Percentiles rank a stretch among this genome's conserved stretches.
phyloP scores from a whole-genome alignment of 2,888 invertebrate genomes.

The Leucophenga montana region DNA sequence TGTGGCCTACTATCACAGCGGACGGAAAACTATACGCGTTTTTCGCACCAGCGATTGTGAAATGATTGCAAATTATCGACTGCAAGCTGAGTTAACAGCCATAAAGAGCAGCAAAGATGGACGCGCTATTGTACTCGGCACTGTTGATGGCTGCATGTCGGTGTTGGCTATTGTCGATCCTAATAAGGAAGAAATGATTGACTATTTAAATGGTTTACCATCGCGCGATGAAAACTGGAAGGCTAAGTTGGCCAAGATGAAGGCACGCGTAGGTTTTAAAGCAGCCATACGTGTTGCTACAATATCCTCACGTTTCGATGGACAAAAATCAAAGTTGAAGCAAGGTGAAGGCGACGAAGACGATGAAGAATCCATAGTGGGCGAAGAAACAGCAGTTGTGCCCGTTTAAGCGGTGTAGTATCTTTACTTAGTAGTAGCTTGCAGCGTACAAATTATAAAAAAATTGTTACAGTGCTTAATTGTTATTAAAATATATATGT shows the following conservation, averaged over 20 bases:
- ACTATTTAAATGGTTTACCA: slow-evolving; percentile 79
- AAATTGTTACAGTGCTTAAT: slow-evolving; percentile 35
- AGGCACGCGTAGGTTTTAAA: slow-evolving; percentile 79
- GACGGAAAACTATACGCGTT: slow-evolving; percentile 92
- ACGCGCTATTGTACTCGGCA: slow-evolving; percentile 87
- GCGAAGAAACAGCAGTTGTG: too few relatives aligned
- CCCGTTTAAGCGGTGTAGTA: background rate
- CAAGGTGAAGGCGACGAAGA: slow-evolving; percentile 51
- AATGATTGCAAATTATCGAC: slow-evolving; percentile 93
- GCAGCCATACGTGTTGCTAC: slow-evolving; percentile 80
- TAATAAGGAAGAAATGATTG: slow-evolving; percentile 77
- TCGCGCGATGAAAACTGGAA: slow-evolving; percentile 83
- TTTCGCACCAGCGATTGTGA: slow-evolving; percentile 93
- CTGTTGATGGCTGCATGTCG: slow-evolving; percentile 94
- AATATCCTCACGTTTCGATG: slow-evolving; percentile 71
- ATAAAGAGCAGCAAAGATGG: slow-evolving; percentile 86
- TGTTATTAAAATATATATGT: slow-evolving; percentile 52
- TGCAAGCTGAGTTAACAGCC: slow-evolving; percentile 91
- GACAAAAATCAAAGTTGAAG: slow-evolving; percentile 48
- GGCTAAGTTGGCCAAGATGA: slow-evolving; percentile 79
- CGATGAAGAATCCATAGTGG: slow-evolving; percentile 37
- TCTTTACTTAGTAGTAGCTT: too few relatives aligned
- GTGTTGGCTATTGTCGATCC: slow-evolving; percentile 88
- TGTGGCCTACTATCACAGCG: slow-evolving; percentile 96
- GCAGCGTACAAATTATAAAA: background rate